A percentile compares a stretch with the other conserved stretches of the same genome.
phyloP scores from a whole-genome alignment of 2,888 invertebrate genomes.

The Diaphora mendica region DNA sequence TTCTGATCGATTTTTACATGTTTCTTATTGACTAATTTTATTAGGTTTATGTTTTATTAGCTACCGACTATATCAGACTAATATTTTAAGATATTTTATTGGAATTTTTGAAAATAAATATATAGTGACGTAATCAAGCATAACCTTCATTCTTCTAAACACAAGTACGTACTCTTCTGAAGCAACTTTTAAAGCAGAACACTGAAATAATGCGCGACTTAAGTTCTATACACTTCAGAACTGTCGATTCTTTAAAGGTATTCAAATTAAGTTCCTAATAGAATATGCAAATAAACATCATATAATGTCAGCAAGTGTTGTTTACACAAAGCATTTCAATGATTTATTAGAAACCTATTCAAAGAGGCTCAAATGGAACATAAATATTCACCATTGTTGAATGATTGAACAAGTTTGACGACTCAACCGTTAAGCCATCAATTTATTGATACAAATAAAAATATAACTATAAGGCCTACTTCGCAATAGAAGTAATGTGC shows the following conservation, averaged over 20 bases:
- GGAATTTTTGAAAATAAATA: neutral
- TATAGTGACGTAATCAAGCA: neutral
- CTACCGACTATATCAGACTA: neutral
- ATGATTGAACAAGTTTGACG: conserved; percentile 18
- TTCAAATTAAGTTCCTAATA: neutral
- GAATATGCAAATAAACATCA: neutral
- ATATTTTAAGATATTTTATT: neutral
- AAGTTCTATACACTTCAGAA: neutral
- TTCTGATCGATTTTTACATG: neutral
- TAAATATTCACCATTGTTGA: conserved; percentile 13
- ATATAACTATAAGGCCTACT: conserved; percentile 4
- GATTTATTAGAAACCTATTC: neutral
- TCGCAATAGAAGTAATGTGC: conserved; percentile 16
- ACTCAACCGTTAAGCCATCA: conserved; percentile 6
- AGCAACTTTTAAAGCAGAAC: too few relatives aligned
- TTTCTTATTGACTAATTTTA: neutral
- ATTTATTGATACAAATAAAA: conserved; percentile 17
- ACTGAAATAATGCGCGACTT: neutral
- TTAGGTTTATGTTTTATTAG: neutral
- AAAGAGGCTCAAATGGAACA: neutral
- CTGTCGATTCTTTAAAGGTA: neutral
- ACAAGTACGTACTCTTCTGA: neutral
- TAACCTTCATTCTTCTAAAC: neutral
- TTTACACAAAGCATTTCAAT: neutral
- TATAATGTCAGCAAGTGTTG: neutral